Percentiles rank a stretch among this genome's conserved stretches.
Conservation (phyloP, 2,113 vertebrate genomes). For the Sclerurus mexicanus region DNA sequence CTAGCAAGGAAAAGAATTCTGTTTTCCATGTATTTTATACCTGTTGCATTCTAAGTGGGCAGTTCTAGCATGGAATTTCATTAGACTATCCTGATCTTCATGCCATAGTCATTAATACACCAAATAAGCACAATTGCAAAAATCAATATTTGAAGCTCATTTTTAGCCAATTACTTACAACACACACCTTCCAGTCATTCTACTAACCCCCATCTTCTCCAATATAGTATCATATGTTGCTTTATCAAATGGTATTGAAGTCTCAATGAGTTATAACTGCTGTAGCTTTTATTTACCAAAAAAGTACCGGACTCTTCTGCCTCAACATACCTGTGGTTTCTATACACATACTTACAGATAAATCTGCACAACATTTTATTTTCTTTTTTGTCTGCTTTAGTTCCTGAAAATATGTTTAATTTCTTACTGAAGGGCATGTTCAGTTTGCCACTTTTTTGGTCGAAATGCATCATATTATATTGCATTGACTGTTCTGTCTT, state of each 20-base stretch:
- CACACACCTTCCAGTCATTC: background rate
- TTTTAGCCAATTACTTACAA: background rate
- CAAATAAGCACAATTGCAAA: background rate
- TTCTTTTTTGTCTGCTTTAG: background rate
- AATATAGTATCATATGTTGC: accelerated
- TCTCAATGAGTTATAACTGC: background rate
- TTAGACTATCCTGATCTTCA: background rate
- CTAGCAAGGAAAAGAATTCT: background rate
- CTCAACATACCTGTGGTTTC: background rate
- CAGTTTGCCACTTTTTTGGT: background rate
- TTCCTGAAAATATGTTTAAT: background rate
- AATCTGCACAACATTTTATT: background rate
- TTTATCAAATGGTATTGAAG: background rate
- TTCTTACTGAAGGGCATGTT: background rate
- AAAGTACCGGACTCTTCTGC: background rate
- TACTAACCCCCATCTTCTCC: background rate
- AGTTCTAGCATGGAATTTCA: background rate
- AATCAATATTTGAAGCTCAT: background rate
- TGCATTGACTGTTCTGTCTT: background rate
- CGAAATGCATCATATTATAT: background rate
- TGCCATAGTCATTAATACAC: background rate
- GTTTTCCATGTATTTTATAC: background rate
- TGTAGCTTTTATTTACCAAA: background rate
- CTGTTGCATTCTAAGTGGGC: background rate
- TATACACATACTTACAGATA: background rate